A percentile compares a stretch with the other conserved stretches of the same genome.
These are phyloP conservation scores for Drosophila carrolli DNA, from an alignment of 1,140 invertebrate species.

Conservation along the genomic window DNA sequence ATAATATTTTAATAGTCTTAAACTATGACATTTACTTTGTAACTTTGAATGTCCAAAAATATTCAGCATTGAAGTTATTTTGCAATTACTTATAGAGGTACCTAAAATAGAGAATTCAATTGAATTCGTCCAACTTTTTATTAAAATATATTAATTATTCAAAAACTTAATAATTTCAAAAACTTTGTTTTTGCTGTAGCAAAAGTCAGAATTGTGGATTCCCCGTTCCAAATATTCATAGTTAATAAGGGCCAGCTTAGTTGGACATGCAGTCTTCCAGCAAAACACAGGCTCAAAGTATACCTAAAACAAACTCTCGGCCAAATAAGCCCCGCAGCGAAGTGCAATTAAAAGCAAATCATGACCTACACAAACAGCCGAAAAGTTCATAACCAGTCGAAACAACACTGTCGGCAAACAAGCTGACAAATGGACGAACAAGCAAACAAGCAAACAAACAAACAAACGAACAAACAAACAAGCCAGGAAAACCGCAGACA, in stretches of 20 bases:
- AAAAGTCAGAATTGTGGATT: not conserved
- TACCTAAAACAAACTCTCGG: not conserved
- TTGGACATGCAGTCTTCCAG: not conserved
- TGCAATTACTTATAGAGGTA: no score
- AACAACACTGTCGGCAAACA: not conserved
- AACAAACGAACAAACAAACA: conserved; percentile 34
- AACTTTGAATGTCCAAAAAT: no score
- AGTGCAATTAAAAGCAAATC: conserved; percentile 35
- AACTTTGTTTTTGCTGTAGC: no score
- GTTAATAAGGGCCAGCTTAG: not conserved
- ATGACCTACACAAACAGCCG: conserved; percentile 3
- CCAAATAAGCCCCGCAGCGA: not conserved
- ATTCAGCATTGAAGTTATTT: no score
- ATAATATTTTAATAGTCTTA: no score
- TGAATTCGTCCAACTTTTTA: no score
- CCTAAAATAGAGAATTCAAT: no score
- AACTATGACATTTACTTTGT: no score
- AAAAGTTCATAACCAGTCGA: conserved; percentile 27
- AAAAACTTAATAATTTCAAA: no score
- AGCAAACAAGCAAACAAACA: conserved; percentile 29
- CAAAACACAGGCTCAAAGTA: conserved; percentile 1
- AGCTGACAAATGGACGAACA: conserved; percentile 10
- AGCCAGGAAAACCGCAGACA: conserved; percentile 43
- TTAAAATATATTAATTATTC: no score
- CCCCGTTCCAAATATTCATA: not conserved